phyloP scores from a whole-genome alignment of 23 tunicate genomes.

The Botrylloides violaceus region DNA sequence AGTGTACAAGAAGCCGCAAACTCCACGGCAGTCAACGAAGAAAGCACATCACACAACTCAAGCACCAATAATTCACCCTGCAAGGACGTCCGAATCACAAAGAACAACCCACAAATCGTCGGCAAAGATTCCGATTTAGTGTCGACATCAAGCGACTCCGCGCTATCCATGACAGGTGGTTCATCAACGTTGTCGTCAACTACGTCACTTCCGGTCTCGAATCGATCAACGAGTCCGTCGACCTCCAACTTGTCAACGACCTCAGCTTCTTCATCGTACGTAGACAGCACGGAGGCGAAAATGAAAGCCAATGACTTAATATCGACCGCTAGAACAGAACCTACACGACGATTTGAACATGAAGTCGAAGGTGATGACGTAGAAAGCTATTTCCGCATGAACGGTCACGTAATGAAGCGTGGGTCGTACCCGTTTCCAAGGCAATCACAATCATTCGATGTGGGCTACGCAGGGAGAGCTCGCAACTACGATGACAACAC shows the following conservation, averaged over 20 bases:
- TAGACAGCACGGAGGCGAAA: neutral
- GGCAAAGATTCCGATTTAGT: conserved; percentile 3
- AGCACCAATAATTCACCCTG: conserved; percentile 12
- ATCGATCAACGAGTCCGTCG: conserved; percentile 7
- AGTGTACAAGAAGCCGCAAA: neutral
- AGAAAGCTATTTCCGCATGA: conserved; percentile 18
- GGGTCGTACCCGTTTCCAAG: conserved; percentile 1
- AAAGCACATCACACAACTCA: neutral
- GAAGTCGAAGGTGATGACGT: neutral
- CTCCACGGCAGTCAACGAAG: conserved; percentile 6
- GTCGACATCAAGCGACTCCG: conserved; percentile 25
- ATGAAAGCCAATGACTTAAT: neutral
- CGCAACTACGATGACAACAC: conserved; percentile 5
- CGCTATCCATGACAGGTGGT: conserved; percentile 15
- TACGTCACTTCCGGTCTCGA: conserved; percentile 16
- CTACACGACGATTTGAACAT: neutral
- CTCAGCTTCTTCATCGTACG: conserved; percentile 7
- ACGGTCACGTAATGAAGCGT: neutral
- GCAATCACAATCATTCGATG: conserved; percentile 16
- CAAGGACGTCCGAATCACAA: neutral
- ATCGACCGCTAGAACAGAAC: neutral
- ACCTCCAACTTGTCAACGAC: conserved; percentile 11
- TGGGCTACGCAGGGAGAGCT: neutral
- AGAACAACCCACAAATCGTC: neutral
- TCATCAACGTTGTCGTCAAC: conserved; percentile 23